phyloP scores from a whole-genome alignment of 2,888 invertebrate species.

The Aromia moschata region DNA sequence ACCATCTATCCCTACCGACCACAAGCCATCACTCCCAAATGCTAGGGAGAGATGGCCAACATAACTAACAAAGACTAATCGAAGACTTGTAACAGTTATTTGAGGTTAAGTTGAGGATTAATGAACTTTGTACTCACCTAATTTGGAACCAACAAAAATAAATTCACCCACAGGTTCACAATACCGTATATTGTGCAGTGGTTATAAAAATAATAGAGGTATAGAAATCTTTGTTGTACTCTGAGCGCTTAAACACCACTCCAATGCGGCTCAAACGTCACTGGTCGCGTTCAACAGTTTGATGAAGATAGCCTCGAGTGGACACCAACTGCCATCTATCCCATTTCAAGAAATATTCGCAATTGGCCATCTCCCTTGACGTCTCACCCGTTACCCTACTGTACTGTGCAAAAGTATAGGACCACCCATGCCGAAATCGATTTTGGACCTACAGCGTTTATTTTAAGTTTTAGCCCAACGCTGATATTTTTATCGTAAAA shows the following conservation, averaged over 20 bases:
- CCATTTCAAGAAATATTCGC: neutral
- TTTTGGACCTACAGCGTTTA: too few relatives aligned
- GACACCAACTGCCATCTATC: neutral
- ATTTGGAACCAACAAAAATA: neutral
- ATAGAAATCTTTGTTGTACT: neutral
- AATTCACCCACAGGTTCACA: neutral
- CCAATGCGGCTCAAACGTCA: neutral
- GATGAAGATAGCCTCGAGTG: neutral
- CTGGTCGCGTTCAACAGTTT: neutral
- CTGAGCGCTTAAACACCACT: neutral
- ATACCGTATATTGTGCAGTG: neutral
- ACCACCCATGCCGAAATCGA: too few relatives aligned
- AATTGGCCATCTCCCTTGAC: neutral
- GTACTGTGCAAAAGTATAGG: too few relatives aligned
- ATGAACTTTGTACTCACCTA: neutral
- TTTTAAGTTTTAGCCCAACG: too few relatives aligned
- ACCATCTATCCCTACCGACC: conserved; percentile 1
- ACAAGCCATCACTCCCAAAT: neutral
- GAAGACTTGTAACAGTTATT: neutral
- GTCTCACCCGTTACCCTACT: neutral
- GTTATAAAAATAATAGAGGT: neutral
- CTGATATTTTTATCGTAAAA: too few relatives aligned
- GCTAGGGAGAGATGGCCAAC: neutral
- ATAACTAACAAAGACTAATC: neutral
- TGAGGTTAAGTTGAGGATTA: neutral